Evolutionary conservation across 1,140 invertebrate genomes (phyloP).

Genomic region (Caenorhabditis elegans): DNA sequence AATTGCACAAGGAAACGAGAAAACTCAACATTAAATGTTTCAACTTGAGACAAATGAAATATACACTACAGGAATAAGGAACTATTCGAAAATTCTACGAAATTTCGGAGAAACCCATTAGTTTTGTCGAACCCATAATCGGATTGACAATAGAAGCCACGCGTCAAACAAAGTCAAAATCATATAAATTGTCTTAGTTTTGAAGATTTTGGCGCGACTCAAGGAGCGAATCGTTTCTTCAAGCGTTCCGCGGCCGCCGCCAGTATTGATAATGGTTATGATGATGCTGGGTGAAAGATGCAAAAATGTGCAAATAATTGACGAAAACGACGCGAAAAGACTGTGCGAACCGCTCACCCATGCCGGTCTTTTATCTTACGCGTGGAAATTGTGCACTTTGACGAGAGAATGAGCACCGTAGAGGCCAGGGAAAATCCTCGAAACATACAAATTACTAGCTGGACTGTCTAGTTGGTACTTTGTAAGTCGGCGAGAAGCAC

Average conservation of each 20-base stretch:
- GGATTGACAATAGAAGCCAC: background rate
- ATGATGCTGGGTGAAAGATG: conserved; percentile 31
- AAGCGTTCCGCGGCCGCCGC: background rate
- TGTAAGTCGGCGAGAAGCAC: background rate
- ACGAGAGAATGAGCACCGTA: background rate
- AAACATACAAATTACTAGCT: conserved; percentile 29
- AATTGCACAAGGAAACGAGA: too few relatives aligned
- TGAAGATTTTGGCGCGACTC: conserved; percentile 25
- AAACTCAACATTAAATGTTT: too few relatives aligned
- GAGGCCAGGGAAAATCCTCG: background rate
- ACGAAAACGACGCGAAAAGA: background rate
- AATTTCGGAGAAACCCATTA: background rate
- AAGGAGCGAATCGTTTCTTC: conserved; percentile 16
- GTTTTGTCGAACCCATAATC: background rate
- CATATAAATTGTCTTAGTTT: background rate
- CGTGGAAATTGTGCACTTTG: conserved; percentile 20
- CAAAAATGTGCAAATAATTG: conserved; percentile 21
- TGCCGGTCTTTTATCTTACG: conserved; percentile 8
- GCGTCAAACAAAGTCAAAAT: background rate
- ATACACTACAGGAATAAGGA: too few relatives aligned
- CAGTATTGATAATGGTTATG: too few relatives aligned
- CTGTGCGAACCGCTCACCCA: background rate
- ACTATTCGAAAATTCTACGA: too few relatives aligned
- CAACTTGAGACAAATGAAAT: too few relatives aligned
- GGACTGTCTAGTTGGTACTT: conserved; percentile 12